Conservation (phyloP, 2,888 invertebrate genomes). For the Eupeodes luniger region DNA sequence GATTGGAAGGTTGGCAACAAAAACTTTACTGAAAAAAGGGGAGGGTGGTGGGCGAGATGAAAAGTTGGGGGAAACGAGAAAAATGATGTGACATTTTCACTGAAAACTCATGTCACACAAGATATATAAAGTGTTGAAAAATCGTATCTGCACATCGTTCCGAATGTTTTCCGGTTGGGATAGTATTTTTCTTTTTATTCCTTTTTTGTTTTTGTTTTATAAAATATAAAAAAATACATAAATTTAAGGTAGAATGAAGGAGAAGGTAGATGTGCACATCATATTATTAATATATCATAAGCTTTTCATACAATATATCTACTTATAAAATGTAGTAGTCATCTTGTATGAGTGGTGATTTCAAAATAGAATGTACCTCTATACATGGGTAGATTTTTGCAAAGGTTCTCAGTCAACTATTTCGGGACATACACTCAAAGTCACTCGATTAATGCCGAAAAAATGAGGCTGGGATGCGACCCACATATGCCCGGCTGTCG, state of each 20-base stretch:
- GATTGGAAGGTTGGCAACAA: slow-evolving; percentile 26
- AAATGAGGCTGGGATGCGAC: background rate
- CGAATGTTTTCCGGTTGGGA: slow-evolving; percentile 76
- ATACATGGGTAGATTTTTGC: background rate
- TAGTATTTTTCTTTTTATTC: slow-evolving; percentile 47
- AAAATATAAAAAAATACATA: slow-evolving; percentile 25
- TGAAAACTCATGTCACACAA: slow-evolving; percentile 77
- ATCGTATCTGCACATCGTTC: slow-evolving; percentile 76
- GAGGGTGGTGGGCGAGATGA: background rate
- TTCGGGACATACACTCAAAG: background rate
- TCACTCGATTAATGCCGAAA: background rate
- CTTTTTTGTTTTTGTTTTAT: slow-evolving; percentile 43
- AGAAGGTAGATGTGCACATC: background rate
- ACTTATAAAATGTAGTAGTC: background rate
- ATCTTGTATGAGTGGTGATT: background rate
- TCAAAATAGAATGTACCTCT: background rate
- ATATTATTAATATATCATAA: slow-evolving; percentile 10
- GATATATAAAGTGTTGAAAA: slow-evolving; percentile 76
- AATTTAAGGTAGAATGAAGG: background rate
- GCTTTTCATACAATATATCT: background rate
- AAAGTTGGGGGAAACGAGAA: slow-evolving; percentile 58
- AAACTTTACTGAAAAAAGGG: background rate
- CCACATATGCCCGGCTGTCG: too few relatives aligned
- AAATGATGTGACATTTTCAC: slow-evolving; percentile 75
- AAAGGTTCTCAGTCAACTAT: background rate